A percentile compares a stretch with the other conserved stretches of the same genome.
Conservation (phyloP, 2,888 invertebrate genomes). For the Drosophila paracracens region DNA sequence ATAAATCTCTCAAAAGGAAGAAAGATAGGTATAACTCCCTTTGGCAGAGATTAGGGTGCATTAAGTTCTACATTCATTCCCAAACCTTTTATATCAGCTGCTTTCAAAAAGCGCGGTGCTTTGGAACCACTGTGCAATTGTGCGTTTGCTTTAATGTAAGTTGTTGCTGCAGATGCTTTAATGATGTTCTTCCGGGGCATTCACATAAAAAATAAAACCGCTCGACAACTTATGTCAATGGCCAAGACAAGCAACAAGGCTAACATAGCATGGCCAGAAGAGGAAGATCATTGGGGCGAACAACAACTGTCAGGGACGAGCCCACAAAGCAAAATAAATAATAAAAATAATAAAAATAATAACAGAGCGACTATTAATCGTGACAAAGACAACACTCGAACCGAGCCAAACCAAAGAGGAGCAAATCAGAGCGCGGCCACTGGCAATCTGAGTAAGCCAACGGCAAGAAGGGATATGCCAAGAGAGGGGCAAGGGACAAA, state of each 20-base stretch:
- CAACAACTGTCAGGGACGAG: slow-evolving; percentile 61
- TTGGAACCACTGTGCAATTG: slow-evolving; percentile 37
- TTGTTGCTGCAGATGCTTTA: slow-evolving; percentile 34
- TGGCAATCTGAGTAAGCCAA: slow-evolving; percentile 45
- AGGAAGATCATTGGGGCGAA: slow-evolving; percentile 26
- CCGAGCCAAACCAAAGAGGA: slow-evolving; percentile 18
- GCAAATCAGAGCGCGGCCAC: slow-evolving; percentile 48
- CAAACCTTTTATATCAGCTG: background rate
- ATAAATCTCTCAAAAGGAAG: background rate
- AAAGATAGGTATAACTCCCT: background rate
- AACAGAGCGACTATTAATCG: slow-evolving; percentile 76
- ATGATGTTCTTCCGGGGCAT: slow-evolving; percentile 57
- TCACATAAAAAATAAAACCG: slow-evolving; percentile 43
- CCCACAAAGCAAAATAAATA: slow-evolving; percentile 73
- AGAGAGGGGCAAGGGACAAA: background rate
- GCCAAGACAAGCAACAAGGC: slow-evolving; percentile 31
- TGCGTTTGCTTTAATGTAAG: slow-evolving; percentile 38
- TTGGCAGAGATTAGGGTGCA: background rate
- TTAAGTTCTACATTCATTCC: background rate
- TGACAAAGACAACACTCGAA: slow-evolving; percentile 68
- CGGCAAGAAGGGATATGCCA: background rate
- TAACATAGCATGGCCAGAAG: slow-evolving; percentile 20
- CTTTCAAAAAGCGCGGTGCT: slow-evolving; percentile 3
- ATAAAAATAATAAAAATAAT: slow-evolving; percentile 78
- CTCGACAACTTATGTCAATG: slow-evolving; percentile 73